These are phyloP conservation scores for Neosilurus mollespiculum DNA, from an alignment of 2,797 vertebrate species.

Conservation along the genomic window DNA sequence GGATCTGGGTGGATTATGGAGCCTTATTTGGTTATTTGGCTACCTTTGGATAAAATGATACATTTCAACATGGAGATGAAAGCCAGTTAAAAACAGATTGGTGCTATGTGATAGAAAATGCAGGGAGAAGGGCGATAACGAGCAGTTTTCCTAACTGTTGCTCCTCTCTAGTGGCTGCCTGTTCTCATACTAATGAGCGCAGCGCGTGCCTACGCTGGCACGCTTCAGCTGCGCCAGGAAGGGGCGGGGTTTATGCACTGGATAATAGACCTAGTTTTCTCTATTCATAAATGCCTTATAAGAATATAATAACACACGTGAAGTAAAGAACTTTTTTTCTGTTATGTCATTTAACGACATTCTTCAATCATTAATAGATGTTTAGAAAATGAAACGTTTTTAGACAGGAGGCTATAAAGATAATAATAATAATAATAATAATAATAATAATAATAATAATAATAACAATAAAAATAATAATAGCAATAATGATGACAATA, in stretches of 20 bases:
- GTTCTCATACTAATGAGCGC: conserved; percentile 70
- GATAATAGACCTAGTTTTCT: conserved; percentile 38
- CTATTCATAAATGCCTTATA: background rate
- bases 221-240: conserved; percentile 53
- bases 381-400: background rate
- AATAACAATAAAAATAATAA: no score
- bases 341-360: background rate
- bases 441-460: no score
- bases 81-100: background rate
- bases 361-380: background rate
- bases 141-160: conserved; percentile 65
- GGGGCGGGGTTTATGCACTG: conserved; percentile 40
- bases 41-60: background rate
- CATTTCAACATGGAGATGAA: background rate
- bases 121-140: conserved; percentile 37
- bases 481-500: no score
- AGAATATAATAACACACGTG: background rate
- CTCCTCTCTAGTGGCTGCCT: conserved; percentile 54
- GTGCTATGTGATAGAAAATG: conserved; percentile 25
- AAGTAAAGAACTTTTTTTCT: background rate
- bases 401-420: background rate
- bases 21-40: background rate
- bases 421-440: no score
- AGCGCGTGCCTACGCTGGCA: conserved; percentile 74
- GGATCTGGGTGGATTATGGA: background rate